These are phyloP conservation scores for Epirrhoe alternata DNA, from an alignment of 2,888 invertebrate genomes.

Conservation along the genomic window DNA sequence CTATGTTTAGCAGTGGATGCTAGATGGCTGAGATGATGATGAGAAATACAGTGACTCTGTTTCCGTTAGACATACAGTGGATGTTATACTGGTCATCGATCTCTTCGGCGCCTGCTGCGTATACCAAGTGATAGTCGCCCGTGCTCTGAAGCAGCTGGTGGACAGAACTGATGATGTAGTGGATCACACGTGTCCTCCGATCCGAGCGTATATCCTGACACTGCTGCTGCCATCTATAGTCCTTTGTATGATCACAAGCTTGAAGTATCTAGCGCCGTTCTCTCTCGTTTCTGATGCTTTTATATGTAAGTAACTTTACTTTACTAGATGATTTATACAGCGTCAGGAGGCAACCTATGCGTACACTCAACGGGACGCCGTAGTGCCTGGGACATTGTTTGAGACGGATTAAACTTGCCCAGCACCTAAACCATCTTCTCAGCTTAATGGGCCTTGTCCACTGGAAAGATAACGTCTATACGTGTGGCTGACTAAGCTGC, in stretches of 20 bases:
- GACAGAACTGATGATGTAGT: conserved; percentile 43
- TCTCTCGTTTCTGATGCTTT: conserved; percentile 58
- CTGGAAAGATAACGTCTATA: no score
- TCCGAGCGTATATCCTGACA: conserved; percentile 48
- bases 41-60: background rate
- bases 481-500: no score
- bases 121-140: conserved; percentile 77
- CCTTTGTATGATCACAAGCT: conserved; percentile 58
- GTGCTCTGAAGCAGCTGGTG: conserved; percentile 64
- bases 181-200: conserved; percentile 40
- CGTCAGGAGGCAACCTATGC: no score
- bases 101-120: conserved; percentile 77
- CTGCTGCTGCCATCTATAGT: conserved; percentile 56
- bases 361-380: no score
- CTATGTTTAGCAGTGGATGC: no score
- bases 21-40: no score
- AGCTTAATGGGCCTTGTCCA: no score
- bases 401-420: no score
- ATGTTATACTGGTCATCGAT: conserved; percentile 68
- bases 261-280: conserved; percentile 65
- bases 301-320: conserved; percentile 49
- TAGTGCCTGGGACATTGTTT: no score
- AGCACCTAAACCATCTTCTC: no score
- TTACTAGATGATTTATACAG: no score
- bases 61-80: conserved; percentile 58